Evolutionary conservation across 2,888 invertebrate species (phyloP).

Genomic region (Perdita meconis): DNA sequence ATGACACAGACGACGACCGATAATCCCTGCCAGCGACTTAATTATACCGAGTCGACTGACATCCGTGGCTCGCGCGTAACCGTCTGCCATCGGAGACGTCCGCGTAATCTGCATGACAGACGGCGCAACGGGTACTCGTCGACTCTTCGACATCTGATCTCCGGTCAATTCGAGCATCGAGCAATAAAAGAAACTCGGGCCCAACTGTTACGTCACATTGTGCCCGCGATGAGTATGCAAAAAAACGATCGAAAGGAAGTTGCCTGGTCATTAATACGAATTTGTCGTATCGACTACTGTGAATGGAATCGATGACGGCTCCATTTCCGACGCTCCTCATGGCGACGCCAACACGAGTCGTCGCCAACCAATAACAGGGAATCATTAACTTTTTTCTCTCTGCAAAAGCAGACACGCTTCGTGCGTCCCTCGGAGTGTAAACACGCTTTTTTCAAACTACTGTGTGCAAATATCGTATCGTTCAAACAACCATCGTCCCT

Average conservation of each 20-base stretch:
- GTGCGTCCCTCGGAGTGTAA: conserved; percentile 25
- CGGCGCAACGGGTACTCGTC: conserved; percentile 19
- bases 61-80: not conserved
- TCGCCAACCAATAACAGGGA: conserved; percentile 16
- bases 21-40: conserved; percentile 34
- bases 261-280: conserved; percentile 82
- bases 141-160: conserved; percentile 57
- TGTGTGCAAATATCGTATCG: not conserved
- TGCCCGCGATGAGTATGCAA: conserved; percentile 71
- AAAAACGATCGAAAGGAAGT: conserved; percentile 65
- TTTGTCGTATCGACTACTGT: conserved; percentile 72
- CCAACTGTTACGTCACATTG: conserved; percentile 77
- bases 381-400: conserved; percentile 61
- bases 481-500: not conserved
- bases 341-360: conserved; percentile 25
- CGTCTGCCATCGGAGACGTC: conserved; percentile 8
- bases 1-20: not conserved
- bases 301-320: conserved; percentile 77
- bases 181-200: conserved; percentile 75
- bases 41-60: conserved; percentile 13
- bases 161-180: conserved; percentile 62
- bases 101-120: conserved; percentile 57
- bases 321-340: conserved; percentile 70
- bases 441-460: conserved; percentile 43
- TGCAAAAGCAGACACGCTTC: not conserved